A percentile compares a stretch with the other conserved stretches of the same genome.
Evolutionary conservation across 2,113 vertebrate species (phyloP).

Genomic region (Cichladusa arquata): DNA sequence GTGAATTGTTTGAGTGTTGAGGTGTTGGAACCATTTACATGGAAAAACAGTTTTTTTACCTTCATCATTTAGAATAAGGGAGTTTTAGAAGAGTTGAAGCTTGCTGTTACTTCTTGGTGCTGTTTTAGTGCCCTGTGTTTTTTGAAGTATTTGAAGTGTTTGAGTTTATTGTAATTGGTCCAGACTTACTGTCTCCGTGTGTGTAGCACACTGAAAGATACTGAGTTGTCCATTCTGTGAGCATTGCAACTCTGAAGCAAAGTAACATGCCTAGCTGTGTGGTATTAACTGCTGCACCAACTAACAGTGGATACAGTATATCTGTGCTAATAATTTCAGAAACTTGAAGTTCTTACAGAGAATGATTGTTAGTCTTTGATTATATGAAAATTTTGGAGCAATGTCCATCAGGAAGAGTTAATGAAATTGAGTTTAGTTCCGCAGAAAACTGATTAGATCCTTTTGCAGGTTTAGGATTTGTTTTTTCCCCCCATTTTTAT

Average conservation of each 20-base stretch:
- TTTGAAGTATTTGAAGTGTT: not conserved
- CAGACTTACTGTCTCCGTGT: accelerated
- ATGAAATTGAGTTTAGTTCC: not conserved
- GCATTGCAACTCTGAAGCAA: not conserved
- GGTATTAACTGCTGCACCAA: not conserved
- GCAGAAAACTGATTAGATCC: not conserved
- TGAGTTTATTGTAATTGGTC: not conserved
- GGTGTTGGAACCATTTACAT: not conserved
- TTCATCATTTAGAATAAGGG: not conserved
- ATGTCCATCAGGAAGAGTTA: not conserved
- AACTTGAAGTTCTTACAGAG: not conserved
- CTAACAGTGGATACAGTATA: not conserved
- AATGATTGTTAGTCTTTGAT: not conserved
- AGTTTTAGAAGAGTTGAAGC: not conserved
- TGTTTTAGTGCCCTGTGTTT: not conserved
- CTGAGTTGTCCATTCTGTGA: not conserved
- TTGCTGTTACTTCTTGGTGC: not conserved
- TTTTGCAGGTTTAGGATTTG: not conserved
- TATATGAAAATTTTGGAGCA: not conserved
- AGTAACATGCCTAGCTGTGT: not conserved
- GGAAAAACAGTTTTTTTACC: not conserved
- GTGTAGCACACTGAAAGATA: not conserved
- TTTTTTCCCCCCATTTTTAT: not conserved
- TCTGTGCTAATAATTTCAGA: not conserved
- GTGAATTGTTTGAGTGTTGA: not conserved